Base-by-base conservation (phyloP, 2,797 vertebrate genomes). In the Danio choprae region DNA sequence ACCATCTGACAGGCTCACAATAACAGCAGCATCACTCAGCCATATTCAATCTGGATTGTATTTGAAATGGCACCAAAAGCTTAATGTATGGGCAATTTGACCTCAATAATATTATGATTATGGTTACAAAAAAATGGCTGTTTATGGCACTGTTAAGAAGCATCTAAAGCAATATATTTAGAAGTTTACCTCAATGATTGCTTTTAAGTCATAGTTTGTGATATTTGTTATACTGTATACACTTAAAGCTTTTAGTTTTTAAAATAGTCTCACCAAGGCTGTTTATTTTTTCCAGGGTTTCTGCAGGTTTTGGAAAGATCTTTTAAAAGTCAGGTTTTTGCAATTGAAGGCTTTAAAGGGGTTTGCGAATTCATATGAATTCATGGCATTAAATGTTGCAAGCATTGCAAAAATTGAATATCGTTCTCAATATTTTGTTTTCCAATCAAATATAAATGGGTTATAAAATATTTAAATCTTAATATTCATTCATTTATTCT, bases 1-100 rank as follows among this genome's bases (percentile, higher is more conserved):
- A 87, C 85, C 76, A 87, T 89, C 87, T 92, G 91, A 92, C 92
- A 93, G 89, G 82, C 59, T 36, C 82, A 80, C 82, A 81, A 81
- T 83, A 79, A 80, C 77, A 46, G 84, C 62, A 85, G 87, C 85
- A 88, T 70, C 81, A 9, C 84, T 64, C 36, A 74, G 79, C 87
- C 62, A 50, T 88, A 91, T 82, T 71, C 77, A 83, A 87, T 81
- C 67, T 91, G 91, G 90, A 91, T 91, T 89, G 85, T 89, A 85
- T 87, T 89, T 84, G 60, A 80, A 85, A 83, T 78, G 55, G 79
- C 84, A 84, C 84, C 36, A 78, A 1, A 84, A 60, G 87, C 89
- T 88, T 92, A 90, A 90, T 91, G 87, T 89, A 88, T 77, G 85
- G 85, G 58, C 4, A 15, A 55, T 86, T 86, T 88, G 87, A 86